A percentile compares a stretch with the other conserved stretches of the same genome.
These are phyloP conservation scores for Cairina moschata DNA, from an alignment of 2,113 vertebrate species.

Conservation along the genomic window DNA sequence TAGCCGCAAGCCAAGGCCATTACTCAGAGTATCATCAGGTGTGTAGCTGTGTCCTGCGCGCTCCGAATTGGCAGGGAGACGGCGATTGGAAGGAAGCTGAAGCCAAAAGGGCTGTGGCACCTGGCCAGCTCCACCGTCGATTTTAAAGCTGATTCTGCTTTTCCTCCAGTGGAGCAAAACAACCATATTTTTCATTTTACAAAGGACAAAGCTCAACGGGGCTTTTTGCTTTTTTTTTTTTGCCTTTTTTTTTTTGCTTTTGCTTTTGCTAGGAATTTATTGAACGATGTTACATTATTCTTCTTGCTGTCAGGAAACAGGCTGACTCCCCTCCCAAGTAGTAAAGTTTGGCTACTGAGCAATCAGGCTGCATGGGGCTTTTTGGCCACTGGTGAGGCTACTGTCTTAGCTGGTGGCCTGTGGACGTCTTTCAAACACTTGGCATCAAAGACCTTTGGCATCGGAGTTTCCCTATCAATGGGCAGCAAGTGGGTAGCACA, in stretches of 20 bases:
- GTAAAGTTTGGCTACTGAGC: constrained; percentile 35
- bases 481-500: not conserved
- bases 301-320: constrained; percentile 41
- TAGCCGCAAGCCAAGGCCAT: constrained; percentile 60
- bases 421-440: not conserved
- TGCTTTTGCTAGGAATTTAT: constrained; percentile 25
- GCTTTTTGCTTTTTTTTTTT: no score
- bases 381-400: constrained; percentile 37
- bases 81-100: constrained; percentile 23
- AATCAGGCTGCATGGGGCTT: constrained; percentile 26
- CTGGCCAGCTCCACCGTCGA: not conserved
- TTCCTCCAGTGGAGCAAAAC: constrained; percentile 16
- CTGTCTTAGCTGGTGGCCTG: constrained; percentile 49
- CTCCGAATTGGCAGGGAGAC: constrained; percentile 41
- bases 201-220: constrained; percentile 37
- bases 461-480: not conserved
- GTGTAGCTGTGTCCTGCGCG: constrained; percentile 37
- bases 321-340: constrained; percentile 20
- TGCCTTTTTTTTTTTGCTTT: not conserved
- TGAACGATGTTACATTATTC: not conserved
- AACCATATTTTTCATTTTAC: constrained; percentile 56
- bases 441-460: not conserved
- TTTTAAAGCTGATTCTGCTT: constrained; percentile 8
- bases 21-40: constrained; percentile 64
- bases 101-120: constrained; percentile 40